Conservation (phyloP, 2,888 invertebrate genomes). For the Rotaria socialis region DNA sequence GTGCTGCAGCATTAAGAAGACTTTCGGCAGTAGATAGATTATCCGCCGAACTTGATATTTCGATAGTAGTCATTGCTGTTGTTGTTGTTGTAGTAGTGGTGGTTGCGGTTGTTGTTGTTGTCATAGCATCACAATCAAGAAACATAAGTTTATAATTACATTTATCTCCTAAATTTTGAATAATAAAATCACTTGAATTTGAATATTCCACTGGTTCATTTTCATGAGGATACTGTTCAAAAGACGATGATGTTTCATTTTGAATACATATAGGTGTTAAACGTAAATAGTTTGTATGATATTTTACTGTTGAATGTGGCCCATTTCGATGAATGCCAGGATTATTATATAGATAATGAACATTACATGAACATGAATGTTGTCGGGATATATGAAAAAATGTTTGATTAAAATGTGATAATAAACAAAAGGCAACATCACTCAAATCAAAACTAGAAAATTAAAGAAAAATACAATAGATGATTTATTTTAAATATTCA, state of each 20-base stretch:
- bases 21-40: not conserved
- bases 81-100: not conserved
- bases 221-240: not conserved
- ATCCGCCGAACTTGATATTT: not conserved
- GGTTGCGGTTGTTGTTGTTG: not conserved
- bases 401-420: slow-evolving; percentile 10
- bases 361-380: slow-evolving; percentile 9
- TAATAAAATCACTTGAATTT: not conserved
- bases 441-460: slow-evolving; percentile 31
- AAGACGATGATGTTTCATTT: not conserved
- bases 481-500: no score
- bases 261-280: not conserved
- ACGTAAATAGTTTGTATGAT: slow-evolving; percentile 29
- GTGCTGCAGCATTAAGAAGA: not conserved
- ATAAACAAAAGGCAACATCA: slow-evolving; percentile 18
- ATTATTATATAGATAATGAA: slow-evolving; percentile 26
- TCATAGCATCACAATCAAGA: not conserved
- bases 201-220: not conserved
- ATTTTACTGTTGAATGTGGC: not conserved
- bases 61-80: not conserved
- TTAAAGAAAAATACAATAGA: no score
- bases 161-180: not conserved
- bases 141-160: slow-evolving; percentile 22
- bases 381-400: not conserved
- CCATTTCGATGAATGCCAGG: not conserved